Evolutionary conservation across 2,797 vertebrate species (phyloP).

Genomic region (Spheniscus humboldti): DNA sequence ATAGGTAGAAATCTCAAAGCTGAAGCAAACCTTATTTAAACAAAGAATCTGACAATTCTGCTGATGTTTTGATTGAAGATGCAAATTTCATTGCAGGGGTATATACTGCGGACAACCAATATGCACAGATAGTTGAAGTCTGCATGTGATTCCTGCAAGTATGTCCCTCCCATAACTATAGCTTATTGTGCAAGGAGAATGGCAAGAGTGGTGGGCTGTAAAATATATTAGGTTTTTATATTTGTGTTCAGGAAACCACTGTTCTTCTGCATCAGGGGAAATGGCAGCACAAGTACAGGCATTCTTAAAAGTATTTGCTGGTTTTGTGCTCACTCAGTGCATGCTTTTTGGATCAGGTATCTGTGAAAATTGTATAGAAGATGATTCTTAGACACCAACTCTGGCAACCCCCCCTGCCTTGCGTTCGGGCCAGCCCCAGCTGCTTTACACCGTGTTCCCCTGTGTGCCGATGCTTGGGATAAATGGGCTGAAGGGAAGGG

Average conservation of each 20-base stretch:
- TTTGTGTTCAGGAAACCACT: background rate
- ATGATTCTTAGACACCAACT: background rate
- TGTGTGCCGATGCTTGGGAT: background rate
- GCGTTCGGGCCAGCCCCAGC: rapidly evolving
- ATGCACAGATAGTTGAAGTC: background rate
- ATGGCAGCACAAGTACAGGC: background rate
- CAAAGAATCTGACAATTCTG: background rate
- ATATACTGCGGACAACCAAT: background rate
- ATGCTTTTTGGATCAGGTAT: background rate
- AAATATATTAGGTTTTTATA: background rate
- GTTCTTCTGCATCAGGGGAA: background rate
- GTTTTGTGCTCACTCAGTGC: background rate
- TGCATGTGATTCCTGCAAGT: background rate
- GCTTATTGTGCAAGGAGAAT: background rate
- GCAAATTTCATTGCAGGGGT: background rate
- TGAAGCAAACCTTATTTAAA: background rate
- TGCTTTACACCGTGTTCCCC: rapidly evolving
- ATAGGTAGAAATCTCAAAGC: background rate
- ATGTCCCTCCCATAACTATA: background rate
- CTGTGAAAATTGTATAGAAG: background rate
- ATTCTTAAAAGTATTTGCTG: background rate
- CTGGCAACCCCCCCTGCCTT: background rate
- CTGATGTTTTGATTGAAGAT: conserved; percentile 3
- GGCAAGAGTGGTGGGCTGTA: background rate
- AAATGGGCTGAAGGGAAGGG: background rate